Conservation (phyloP, 64 coral and sea anemone species). For the Cladopsammia gracilis region DNA sequence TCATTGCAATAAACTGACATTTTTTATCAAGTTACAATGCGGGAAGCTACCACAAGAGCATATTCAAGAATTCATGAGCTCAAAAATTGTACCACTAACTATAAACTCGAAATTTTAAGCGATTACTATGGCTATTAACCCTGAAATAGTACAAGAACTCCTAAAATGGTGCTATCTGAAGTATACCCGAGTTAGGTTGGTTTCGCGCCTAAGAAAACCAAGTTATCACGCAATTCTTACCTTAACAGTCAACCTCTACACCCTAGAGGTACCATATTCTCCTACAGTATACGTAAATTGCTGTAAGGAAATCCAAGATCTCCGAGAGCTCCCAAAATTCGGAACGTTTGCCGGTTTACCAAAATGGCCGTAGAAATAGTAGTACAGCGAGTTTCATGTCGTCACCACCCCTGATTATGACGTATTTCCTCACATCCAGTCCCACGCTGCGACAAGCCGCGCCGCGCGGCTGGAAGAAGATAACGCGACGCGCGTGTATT, state of each 20-base stretch:
- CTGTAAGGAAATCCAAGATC: constrained; percentile 23
- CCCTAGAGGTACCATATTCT: constrained; percentile 33
- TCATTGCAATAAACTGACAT: neutral
- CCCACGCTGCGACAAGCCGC: neutral
- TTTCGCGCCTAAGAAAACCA: constrained; percentile 1
- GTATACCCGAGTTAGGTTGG: neutral
- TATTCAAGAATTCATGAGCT: neutral
- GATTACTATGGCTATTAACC: neutral
- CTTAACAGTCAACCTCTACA: constrained; percentile 35
- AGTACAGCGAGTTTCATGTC: constrained; percentile 54
- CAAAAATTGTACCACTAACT: neutral
- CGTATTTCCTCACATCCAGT: constrained; percentile 84
- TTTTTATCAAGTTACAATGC: neutral
- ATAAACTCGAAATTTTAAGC: neutral
- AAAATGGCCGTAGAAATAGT: constrained; percentile 28
- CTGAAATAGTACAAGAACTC: neutral
- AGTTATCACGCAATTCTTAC: neutral
- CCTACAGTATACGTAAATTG: neutral
- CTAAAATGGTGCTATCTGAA: constrained; percentile 1
- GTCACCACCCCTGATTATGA: constrained; percentile 91
- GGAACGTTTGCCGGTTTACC: constrained; percentile 37
- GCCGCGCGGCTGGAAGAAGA: no score
- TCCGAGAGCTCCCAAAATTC: constrained; percentile 1
- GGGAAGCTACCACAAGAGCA: neutral
- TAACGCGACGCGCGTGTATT: no score